phyloP scores from a whole-genome alignment of 2,888 invertebrate species.

The Maniola hyperantus region DNA sequence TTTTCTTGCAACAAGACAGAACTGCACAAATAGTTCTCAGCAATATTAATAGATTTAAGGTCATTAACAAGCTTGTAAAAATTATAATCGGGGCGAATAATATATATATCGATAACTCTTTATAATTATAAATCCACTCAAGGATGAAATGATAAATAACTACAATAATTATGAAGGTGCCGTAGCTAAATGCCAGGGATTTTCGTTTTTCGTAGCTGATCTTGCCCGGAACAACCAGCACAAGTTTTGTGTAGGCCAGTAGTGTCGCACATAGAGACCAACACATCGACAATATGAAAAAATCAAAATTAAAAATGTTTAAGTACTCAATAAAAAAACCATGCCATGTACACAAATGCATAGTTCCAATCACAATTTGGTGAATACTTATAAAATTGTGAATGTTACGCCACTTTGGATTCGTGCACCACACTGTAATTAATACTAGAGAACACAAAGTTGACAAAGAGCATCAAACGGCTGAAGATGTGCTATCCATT shows the following conservation, averaged over 20 bases:
- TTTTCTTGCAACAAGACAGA: slow-evolving; percentile 28
- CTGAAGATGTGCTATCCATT: not conserved
- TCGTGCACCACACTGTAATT: slow-evolving; percentile 38
- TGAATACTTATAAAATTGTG: slow-evolving; percentile 42
- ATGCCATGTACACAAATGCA: slow-evolving; percentile 32
- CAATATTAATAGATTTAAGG: slow-evolving; percentile 33
- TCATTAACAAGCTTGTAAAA: slow-evolving; percentile 19
- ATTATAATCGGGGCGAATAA: not conserved
- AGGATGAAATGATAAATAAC: slow-evolving; percentile 25
- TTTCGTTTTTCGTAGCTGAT: slow-evolving; percentile 38
- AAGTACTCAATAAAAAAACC: not conserved
- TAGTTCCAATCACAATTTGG: slow-evolving; percentile 39
- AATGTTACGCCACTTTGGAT: slow-evolving; percentile 41
- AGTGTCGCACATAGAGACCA: slow-evolving; percentile 41
- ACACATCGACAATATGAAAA: slow-evolving; percentile 30
- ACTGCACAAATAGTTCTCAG: slow-evolving; percentile 30
- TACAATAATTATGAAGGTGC: slow-evolving; percentile 22
- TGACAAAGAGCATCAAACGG: slow-evolving; percentile 22
- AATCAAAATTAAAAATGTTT: slow-evolving; percentile 12
- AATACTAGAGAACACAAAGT: slow-evolving; percentile 34
- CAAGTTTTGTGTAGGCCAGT: slow-evolving; percentile 39
- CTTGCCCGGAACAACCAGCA: slow-evolving; percentile 36
- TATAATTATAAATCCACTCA: slow-evolving; percentile 13
- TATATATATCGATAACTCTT: not conserved
- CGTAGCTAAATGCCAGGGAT: slow-evolving; percentile 29